Evolutionary conservation across 2,888 invertebrate species (phyloP).

Genomic region (Alcis repandata): DNA sequence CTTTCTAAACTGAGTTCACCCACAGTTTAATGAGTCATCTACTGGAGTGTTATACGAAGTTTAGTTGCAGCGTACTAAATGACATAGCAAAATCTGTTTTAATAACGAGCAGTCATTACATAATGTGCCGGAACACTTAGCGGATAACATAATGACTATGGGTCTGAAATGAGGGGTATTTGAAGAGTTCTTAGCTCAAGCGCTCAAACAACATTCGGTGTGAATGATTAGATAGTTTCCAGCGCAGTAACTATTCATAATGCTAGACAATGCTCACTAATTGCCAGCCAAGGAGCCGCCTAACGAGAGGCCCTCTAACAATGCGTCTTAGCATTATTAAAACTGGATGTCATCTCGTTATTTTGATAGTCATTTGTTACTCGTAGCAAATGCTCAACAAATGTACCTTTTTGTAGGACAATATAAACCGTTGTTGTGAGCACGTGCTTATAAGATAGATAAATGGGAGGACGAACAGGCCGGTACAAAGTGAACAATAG

Average conservation of each 20-base stretch:
- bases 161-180: slow-evolving; percentile 31
- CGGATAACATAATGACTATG: slow-evolving; percentile 39
- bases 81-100: slow-evolving; percentile 21
- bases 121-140: slow-evolving; percentile 47
- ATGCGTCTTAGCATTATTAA: slow-evolving; percentile 60
- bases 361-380: slow-evolving; percentile 32
- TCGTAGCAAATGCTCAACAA: slow-evolving; percentile 6
- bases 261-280: slow-evolving; percentile 68
- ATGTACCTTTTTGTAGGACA: slow-evolving; percentile 17
- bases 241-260: slow-evolving; percentile 60
- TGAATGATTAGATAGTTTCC: slow-evolving; percentile 63
- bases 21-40: slow-evolving; percentile 27
- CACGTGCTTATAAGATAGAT: slow-evolving; percentile 47
- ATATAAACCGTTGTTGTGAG: slow-evolving; percentile 28
- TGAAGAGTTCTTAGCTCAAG: slow-evolving; percentile 43
- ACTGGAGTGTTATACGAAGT: slow-evolving; percentile 31
- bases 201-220: slow-evolving; percentile 47
- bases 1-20: slow-evolving; percentile 54
- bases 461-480: slow-evolving; percentile 42
- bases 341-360: slow-evolving; percentile 59
- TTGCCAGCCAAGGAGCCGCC: slow-evolving; percentile 60
- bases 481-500: slow-evolving; percentile 43
- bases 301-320: slow-evolving; percentile 56
- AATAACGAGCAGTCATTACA: slow-evolving; percentile 47
- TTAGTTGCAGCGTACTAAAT: slow-evolving; percentile 33